Conservation (phyloP, 2,888 invertebrate species). For the Coleophora flavipennella region DNA sequence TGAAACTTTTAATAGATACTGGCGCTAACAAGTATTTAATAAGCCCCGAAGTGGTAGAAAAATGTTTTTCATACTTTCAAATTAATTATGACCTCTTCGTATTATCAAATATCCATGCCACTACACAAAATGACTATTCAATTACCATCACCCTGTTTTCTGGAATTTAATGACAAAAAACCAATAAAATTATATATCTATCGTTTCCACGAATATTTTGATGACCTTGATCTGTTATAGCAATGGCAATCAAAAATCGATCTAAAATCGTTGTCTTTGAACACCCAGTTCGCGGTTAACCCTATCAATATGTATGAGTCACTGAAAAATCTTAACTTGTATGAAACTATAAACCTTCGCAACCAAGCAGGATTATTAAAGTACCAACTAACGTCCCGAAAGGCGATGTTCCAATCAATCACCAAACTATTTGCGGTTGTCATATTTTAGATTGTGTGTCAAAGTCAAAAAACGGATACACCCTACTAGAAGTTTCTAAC, state of each 20-base stretch:
- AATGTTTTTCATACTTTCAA: background rate
- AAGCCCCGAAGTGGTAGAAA: background rate
- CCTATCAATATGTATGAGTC: conserved; percentile 8
- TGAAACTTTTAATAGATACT: conserved; percentile 12
- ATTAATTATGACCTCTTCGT: background rate
- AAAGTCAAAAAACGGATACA: no score
- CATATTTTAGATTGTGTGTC: conserved; percentile 8
- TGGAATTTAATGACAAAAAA: conserved; percentile 10
- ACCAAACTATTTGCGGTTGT: conserved; percentile 9
- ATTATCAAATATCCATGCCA: conserved; percentile 5
- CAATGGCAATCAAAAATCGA: conserved; percentile 16
- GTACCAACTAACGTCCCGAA: conserved; percentile 6
- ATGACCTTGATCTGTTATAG: conserved; percentile 15
- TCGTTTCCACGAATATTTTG: conserved; percentile 14
- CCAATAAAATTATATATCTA: conserved; percentile 9
- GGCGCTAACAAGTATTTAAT: background rate
- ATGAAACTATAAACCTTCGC: conserved; percentile 10
- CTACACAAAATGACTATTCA: conserved; percentile 9
- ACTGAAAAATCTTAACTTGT: no score
- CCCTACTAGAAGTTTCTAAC: no score
- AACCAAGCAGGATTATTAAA: conserved; percentile 5
- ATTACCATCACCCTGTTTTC: conserved; percentile 14
- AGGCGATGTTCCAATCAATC: conserved; percentile 5
- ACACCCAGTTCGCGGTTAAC: conserved; percentile 10
- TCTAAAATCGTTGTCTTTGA: conserved; percentile 10